Evolutionary conservation across 2,797 vertebrate species (phyloP), one percentile per base, ranked within the genome.

Genomic region (Graptemys geographica): DNA sequence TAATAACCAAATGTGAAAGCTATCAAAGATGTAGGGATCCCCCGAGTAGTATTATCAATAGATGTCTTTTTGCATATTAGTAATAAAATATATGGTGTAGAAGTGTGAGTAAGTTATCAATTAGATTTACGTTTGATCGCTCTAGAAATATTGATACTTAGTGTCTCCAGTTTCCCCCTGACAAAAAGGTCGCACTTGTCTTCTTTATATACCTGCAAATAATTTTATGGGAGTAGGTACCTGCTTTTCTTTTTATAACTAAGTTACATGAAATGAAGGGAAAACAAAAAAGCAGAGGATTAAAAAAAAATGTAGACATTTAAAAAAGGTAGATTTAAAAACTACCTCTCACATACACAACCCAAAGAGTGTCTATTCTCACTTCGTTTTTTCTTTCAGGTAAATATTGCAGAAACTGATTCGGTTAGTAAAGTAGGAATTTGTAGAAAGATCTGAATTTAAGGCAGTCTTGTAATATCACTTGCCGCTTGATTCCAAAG

Each of bases 381-480:
- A 78, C 12, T 33, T 74, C 87, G 5, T 23, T 33, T 3, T 81
- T 3, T 76, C 37, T 27, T 88, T 90, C 80, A 59, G 7, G 4
- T 90, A 89, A 96, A 88, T 12, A 16, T 11, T 92, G 41, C 44
- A 57, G 51, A 57, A 80, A 53, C 0, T 2, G 28, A 19, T 25
- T 47, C 83, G 47, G n/a, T 74, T 56, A 57, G 74, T 25, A 11
- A 93, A 85, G 52, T 78, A 52, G 92, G 90, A 94, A 85, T 69
- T 90, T 94, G 33, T 91, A 59, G 11, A 56, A 96, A 85, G 83
- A 94, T 23, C 51, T 28, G 83, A 89, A 90, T 37, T 84, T 19
- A 93, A 89, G 44, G 53, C 76, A 82, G 79, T 79, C 57, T 23
- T 84, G 8, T 92, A 27, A 80, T 95, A 84, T 94, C 23, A 74